These are phyloP conservation scores for Dasypolia templi DNA, from an alignment of 2,888 invertebrate species.

Conservation along the genomic window DNA sequence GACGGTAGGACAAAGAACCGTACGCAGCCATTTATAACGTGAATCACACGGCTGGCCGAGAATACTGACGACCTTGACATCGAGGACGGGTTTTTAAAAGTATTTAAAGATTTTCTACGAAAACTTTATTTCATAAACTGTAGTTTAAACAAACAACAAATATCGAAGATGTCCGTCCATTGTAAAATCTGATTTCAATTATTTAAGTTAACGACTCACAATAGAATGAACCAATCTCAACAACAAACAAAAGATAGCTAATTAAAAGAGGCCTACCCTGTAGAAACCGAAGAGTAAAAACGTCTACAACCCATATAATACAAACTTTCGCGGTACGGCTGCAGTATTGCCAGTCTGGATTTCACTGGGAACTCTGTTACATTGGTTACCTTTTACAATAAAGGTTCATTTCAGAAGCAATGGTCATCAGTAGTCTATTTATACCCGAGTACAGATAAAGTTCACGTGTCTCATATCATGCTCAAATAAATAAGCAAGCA, in stretches of 20 bases:
- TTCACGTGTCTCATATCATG: background rate
- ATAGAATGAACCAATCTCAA: background rate
- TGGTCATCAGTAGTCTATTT: no score
- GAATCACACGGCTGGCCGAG: constrained; percentile 59
- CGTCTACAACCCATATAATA: background rate
- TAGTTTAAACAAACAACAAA: background rate
- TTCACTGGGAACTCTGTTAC: background rate
- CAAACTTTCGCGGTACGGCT: background rate
- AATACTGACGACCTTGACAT: constrained; percentile 60
- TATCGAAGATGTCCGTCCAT: background rate
- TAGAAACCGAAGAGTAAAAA: background rate
- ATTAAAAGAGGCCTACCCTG: background rate
- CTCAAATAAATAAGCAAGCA: background rate
- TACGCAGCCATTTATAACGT: constrained; percentile 55
- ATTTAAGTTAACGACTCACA: no score
- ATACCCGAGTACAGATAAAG: background rate
- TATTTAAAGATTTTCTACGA: constrained; percentile 25
- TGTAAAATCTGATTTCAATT: no score
- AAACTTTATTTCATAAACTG: background rate
- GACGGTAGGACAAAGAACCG: constrained; percentile 72
- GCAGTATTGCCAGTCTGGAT: background rate
- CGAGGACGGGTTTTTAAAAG: constrained; percentile 20
- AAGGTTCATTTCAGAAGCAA: background rate
- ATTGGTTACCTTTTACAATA: background rate
- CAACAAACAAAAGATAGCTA: background rate